Conservation (phyloP, 2,113 vertebrate species). For the Paraplagusia blochii region DNA sequence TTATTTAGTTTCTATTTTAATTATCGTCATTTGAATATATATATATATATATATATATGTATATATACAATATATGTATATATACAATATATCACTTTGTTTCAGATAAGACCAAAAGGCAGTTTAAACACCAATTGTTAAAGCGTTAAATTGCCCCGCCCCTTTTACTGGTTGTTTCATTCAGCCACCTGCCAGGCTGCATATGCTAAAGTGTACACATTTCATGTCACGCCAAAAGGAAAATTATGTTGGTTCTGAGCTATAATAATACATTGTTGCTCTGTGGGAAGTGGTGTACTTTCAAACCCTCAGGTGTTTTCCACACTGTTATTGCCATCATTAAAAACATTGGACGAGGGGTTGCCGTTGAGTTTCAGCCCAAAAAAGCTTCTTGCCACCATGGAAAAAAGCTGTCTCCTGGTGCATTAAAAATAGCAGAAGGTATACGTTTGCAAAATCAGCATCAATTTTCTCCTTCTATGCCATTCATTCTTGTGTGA, state of each 20-base stretch:
- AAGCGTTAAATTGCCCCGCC: slow-evolving; percentile 26
- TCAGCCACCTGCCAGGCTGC: slow-evolving; percentile 19
- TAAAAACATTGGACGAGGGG: slow-evolving; percentile 20
- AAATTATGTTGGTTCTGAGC: slow-evolving; percentile 35
- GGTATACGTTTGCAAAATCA: no score
- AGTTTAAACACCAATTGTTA: background rate
- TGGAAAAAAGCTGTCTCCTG: no score
- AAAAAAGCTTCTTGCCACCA: slow-evolving; percentile 8
- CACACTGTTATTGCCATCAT: slow-evolving; percentile 31
- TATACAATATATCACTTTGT: no score
- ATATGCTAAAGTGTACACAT: slow-evolving; percentile 25
- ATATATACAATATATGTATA: no score
- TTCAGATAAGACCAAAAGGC: no score
- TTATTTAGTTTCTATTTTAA: no score
- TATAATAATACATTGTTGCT: slow-evolving; percentile 31
- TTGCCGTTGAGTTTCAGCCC: slow-evolving; percentile 7
- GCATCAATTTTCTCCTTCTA: background rate
- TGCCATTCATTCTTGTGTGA: no score
- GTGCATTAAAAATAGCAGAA: no score
- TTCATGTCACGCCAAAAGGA: slow-evolving; percentile 27
- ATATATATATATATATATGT: no score
- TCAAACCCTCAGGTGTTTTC: slow-evolving; percentile 44
- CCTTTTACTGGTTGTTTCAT: slow-evolving; percentile 24
- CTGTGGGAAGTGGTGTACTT: slow-evolving; percentile 53
- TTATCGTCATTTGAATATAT: no score